A percentile compares a stretch with the other conserved stretches of the same genome.
Evolutionary conservation across 2,888 invertebrate species (phyloP).

Genomic region (Drosophila differens): DNA sequence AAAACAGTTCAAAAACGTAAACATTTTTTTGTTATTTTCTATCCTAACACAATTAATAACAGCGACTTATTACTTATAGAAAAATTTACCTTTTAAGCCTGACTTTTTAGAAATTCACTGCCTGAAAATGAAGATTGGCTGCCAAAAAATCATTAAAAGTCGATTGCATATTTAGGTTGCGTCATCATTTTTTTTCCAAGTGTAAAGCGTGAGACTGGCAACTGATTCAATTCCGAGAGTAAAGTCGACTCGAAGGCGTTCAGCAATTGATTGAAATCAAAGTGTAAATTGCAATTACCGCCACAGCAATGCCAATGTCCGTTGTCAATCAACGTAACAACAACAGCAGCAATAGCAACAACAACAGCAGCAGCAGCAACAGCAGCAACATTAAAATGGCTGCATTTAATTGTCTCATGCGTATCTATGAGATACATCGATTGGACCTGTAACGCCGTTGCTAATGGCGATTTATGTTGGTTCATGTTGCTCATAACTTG

Average conservation of each 20-base stretch:
- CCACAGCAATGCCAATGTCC: constrained; percentile 43
- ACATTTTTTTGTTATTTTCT: background rate
- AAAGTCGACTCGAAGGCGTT: constrained; percentile 9
- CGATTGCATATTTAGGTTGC: background rate
- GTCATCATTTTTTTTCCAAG: background rate
- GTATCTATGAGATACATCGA: constrained; percentile 42
- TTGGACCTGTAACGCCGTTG: constrained; percentile 16
- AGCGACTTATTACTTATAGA: background rate
- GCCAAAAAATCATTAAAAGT: background rate
- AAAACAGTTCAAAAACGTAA: background rate
- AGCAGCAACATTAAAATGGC: constrained; percentile 55
- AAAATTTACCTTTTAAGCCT: background rate
- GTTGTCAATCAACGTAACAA: constrained; percentile 61
- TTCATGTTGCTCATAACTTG: constrained; percentile 48
- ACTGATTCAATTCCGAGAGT: background rate
- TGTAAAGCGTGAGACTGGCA: background rate
- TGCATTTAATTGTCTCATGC: constrained; percentile 70
- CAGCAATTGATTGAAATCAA: constrained; percentile 76
- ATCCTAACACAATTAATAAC: background rate
- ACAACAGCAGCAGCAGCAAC: background rate
- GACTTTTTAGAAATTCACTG: no score
- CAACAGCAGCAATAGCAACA: background rate
- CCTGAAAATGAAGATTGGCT: background rate
- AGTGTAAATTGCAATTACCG: constrained; percentile 76
- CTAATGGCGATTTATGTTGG: constrained; percentile 33